These are phyloP conservation scores for Cranoglanis bouderius DNA, from an alignment of 2,113 vertebrate species.

Conservation along the genomic window DNA sequence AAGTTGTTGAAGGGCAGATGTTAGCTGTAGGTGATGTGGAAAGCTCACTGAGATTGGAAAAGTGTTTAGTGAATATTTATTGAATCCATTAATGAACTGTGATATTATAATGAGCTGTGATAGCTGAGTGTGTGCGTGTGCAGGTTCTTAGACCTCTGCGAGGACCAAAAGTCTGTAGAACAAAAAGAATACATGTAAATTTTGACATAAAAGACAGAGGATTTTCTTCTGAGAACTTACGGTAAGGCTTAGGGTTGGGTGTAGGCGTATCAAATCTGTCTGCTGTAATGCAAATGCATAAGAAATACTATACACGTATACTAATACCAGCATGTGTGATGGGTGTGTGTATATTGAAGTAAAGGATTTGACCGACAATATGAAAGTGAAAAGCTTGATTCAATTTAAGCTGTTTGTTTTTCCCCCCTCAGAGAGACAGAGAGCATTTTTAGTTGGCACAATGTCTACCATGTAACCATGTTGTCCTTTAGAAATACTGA, in stretches of 20 bases:
- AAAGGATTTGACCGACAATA: background rate
- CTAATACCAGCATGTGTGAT: background rate
- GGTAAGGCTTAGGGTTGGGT: background rate
- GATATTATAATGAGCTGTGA: background rate
- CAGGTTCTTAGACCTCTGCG: background rate
- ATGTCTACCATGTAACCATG: constrained; percentile 1
- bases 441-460: background rate
- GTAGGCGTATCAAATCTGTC: background rate
- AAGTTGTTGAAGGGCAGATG: background rate
- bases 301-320: background rate
- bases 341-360: background rate
- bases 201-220: background rate
- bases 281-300: background rate
- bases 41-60: background rate
- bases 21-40: background rate
- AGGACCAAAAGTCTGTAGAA: no score
- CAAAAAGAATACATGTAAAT: background rate
- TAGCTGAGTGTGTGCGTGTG: background rate
- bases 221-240: background rate
- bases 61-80: background rate
- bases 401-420: background rate
- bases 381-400: background rate
- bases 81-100: background rate
- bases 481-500: background rate
- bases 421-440: background rate